These are phyloP conservation scores for Drosophila cardini DNA, from an alignment of 1,140 invertebrate species.

Conservation along the genomic window DNA sequence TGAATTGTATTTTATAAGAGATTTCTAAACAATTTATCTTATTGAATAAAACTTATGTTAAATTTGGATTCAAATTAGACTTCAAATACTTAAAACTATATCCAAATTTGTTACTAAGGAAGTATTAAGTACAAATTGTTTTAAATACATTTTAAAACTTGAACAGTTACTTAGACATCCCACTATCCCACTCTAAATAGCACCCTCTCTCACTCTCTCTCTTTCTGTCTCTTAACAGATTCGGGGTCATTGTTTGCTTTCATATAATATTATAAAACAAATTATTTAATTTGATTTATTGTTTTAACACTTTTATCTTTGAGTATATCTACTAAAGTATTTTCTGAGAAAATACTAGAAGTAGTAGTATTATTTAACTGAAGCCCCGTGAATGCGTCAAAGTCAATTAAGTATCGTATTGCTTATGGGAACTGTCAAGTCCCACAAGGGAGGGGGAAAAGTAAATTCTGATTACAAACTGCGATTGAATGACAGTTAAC, in stretches of 20 bases:
- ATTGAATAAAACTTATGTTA: no score
- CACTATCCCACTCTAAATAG: background rate
- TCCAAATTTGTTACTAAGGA: no score
- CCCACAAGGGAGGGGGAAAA: background rate
- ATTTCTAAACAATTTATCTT: no score
- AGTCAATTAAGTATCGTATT: constrained; percentile 9
- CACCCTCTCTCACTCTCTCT: background rate
- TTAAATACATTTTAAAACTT: background rate
- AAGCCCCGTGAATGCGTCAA: constrained; percentile 3
- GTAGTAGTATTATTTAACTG: constrained; percentile 7
- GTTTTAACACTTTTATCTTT: constrained; percentile 1
- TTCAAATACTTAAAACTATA: no score
- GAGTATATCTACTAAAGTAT: no score
- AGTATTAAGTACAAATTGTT: no score
- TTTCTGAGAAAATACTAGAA: background rate
- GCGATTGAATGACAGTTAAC: background rate
- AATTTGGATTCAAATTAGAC: no score
- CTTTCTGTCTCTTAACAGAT: constrained; percentile 2
- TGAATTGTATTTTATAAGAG: no score
- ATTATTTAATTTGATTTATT: background rate
- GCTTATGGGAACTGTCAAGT: background rate
- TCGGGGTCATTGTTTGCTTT: constrained; percentile 1
- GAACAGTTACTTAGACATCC: background rate
- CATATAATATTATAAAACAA: background rate
- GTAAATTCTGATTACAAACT: constrained; percentile 2